Evolutionary conservation across 2,888 invertebrate species (phyloP), one percentile per base, ranked within the genome.

Genomic region (Ischnura elegans): DNA sequence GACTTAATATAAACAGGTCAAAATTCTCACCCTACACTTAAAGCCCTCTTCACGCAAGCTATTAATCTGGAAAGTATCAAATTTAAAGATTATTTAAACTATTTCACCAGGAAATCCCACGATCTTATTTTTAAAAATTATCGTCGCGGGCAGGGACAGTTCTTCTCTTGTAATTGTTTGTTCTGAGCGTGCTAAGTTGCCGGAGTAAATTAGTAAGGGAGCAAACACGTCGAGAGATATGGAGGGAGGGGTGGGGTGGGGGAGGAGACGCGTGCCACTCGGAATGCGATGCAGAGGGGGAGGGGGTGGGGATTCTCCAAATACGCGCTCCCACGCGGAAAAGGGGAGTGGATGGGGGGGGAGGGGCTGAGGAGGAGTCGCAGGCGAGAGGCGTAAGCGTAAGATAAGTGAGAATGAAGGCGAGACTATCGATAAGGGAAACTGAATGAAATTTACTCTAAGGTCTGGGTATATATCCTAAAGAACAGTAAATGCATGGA

Each of bases 251-350:
- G 61, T 6, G 2, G 25, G 16, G 76, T 3, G 36, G 13, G 36
- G 76, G 36, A 29, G 5, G n/a, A 61, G n/a, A 61, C 61, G 61
- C 61, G n/a, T 61, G 61, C 10, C 61, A 29, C 21, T 25, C 43
- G 86, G 46, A 87, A 47, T 43, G 87, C 47, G 87, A 87, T 87
- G 13, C 29, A 47, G 87, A 86, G 43, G 47, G 45, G 43, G 10
- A 45, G 86, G 6, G 13, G 47, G 45, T 25, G 42, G 2, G 16
- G 51, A 36, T 36, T 76, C 76, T 36, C 36, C 36, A 76, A 76
- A 76, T 76, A 76, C 76, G 76, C 76, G 13, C 13, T 29, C 25
- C 36, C 76, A 36, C 29, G 36, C 36, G 36, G 76, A 76, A 76
- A 10, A 36, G 76, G 36, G 76, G 36, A 0, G 76, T 29, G 5